These are phyloP conservation scores for Martes flavigula DNA, from an alignment of 2,797 vertebrate genomes.

Conservation along the genomic window DNA sequence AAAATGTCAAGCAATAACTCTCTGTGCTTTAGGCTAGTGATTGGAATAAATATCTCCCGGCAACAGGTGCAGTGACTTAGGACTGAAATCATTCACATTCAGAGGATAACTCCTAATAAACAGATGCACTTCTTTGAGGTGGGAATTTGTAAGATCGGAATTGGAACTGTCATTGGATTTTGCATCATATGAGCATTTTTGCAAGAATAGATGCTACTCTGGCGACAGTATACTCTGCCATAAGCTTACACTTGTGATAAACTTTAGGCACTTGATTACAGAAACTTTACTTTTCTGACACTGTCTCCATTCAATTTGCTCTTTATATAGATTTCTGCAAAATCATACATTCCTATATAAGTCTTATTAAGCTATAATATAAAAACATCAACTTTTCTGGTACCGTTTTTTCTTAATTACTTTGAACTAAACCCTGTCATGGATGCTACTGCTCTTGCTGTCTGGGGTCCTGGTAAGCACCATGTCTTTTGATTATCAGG, in stretches of 20 bases:
- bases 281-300: slow-evolving; percentile 80
- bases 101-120: slow-evolving; percentile 77
- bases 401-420: slow-evolving; percentile 85
- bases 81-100: slow-evolving; percentile 80
- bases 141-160: slow-evolving; percentile 61
- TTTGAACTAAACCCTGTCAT: slow-evolving; percentile 81
- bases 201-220: slow-evolving; percentile 76
- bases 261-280: slow-evolving; percentile 83
- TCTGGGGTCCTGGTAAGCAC: slow-evolving; percentile 63
- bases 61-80: slow-evolving; percentile 84
- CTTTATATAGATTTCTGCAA: slow-evolving; percentile 72
- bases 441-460: slow-evolving; percentile 79
- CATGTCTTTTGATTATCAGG: slow-evolving; percentile 66
- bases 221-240: slow-evolving; percentile 83
- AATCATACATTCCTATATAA: slow-evolving; percentile 58
- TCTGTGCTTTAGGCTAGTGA: slow-evolving; percentile 78
- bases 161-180: slow-evolving; percentile 58
- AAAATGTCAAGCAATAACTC: slow-evolving; percentile 84
- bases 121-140: slow-evolving; percentile 74
- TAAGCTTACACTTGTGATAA: slow-evolving; percentile 79
- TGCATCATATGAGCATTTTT: slow-evolving; percentile 75
- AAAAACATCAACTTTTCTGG: slow-evolving; percentile 84
- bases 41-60: slow-evolving; percentile 82
- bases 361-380: slow-evolving; percentile 83
- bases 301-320: slow-evolving; percentile 78